Evolutionary conservation across 1,140 invertebrate genomes (phyloP).

Genomic region (Tetramorium simillimum): DNA sequence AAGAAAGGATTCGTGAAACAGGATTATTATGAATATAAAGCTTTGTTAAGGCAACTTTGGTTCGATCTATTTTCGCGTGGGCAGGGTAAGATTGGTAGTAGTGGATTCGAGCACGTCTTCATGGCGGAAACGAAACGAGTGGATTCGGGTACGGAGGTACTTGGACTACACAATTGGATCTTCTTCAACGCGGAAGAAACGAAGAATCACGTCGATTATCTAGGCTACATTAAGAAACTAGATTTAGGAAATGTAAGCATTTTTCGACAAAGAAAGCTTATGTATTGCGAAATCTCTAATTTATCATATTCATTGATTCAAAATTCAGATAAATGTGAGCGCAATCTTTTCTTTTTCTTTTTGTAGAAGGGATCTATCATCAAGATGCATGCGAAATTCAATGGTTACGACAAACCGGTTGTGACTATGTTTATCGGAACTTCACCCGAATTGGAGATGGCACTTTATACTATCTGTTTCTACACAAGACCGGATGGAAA

Average conservation of each 20-base stretch:
- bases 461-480: constrained; percentile 95
- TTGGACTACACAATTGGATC: constrained; percentile 96
- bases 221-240: constrained; percentile 91
- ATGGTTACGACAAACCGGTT: constrained; percentile 91
- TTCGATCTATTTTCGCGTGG: constrained; percentile 93
- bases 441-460: constrained; percentile 96
- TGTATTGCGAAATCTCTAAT: neutral
- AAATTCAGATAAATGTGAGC: neutral
- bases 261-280: neutral
- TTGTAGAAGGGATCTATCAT: constrained; percentile 92
- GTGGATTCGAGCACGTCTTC: constrained; percentile 95
- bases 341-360: constrained; percentile 77
- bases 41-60: constrained; percentile 91
- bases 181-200: constrained; percentile 92
- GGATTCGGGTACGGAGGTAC: constrained; percentile 86
- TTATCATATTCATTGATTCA: neutral
- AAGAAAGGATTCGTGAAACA: constrained; percentile 84
- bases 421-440: constrained; percentile 95
- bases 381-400: constrained; percentile 92
- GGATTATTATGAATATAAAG: constrained; percentile 87
- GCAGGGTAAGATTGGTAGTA: constrained; percentile 91
- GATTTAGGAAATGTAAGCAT: constrained; percentile 90
- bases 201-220: constrained; percentile 89
- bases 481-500: constrained; percentile 89
- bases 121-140: constrained; percentile 91